These are phyloP conservation scores for Ischnus inquisitorius DNA, from an alignment of 2,888 invertebrate species.

Conservation along the genomic window DNA sequence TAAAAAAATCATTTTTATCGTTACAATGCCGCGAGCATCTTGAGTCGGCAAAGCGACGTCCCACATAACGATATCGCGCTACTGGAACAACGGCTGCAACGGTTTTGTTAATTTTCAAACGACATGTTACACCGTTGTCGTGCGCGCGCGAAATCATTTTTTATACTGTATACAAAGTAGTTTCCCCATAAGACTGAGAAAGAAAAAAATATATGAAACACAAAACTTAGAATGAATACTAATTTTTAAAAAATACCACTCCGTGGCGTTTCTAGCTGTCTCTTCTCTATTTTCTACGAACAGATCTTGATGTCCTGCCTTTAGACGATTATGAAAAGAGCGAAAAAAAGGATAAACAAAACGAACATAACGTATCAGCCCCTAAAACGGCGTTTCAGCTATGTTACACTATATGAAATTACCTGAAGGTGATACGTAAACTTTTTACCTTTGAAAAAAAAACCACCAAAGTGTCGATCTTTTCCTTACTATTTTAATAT, in stretches of 20 bases:
- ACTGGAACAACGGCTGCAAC: background rate
- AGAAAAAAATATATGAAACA: conserved; percentile 61
- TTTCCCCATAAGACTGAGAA: conserved; percentile 75
- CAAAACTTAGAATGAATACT: conserved; percentile 55
- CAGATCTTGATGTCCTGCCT: conserved; percentile 56
- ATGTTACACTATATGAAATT: conserved; percentile 50
- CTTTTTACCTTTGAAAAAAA: conserved; percentile 57
- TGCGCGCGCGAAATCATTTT: conserved; percentile 9
- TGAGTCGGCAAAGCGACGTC: conserved; percentile 15
- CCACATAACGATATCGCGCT: background rate
- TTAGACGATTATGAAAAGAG: conserved; percentile 8
- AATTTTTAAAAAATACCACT: conserved; percentile 61
- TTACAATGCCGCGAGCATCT: conserved; percentile 22
- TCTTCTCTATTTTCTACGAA: conserved; percentile 56
- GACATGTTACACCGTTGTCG: background rate
- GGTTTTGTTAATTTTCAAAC: background rate
- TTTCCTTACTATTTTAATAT: conserved; percentile 64
- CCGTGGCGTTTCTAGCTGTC: conserved; percentile 35
- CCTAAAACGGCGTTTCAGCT: conserved; percentile 30
- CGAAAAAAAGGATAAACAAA: conserved; percentile 11
- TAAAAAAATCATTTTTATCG: background rate
- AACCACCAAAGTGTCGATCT: conserved; percentile 77
- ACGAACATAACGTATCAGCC: conserved; percentile 14
- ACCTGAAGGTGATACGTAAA: conserved; percentile 48
- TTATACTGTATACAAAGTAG: conserved; percentile 39